Base-by-base conservation (phyloP, 2,888 invertebrate genomes). In the Epistrophe eligans region DNA sequence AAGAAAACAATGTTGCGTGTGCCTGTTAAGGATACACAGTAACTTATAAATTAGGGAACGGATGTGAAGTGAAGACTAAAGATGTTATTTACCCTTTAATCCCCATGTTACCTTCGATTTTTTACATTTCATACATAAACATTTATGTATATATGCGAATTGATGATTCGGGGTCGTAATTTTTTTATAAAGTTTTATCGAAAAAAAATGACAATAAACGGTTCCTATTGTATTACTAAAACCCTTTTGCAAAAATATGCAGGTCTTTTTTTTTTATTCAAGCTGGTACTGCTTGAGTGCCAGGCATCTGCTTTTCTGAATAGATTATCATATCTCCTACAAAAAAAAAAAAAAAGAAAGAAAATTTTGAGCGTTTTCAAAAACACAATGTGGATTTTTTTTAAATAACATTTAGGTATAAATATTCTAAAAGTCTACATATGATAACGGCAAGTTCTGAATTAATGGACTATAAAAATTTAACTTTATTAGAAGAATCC, bases 271-370 rank as follows among this genome's bases (percentile, higher is more conserved):
- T 35, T 57, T n/a, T 2, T 19, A 38, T 9, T 19, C 17, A 24
- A 43, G 40, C 15, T 38, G 62, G 6, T 43, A 28, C 15, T 38
- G 62, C 2, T 43, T 48, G 45, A 64, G 11, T 66, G 66, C 10
- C 32, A 66, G 4, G 19, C 79, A 79, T 79, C 79, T 79, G 79
- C 38, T 67, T 67, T 38, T 17, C 13, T 15, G 45, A 17, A 17
- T 64, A 43, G 17, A 43, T 58, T 52, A 24, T 7, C 8, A 0
- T 48, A 48, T 32, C 43, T 67, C 6, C 3, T 19, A 15, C 8
- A 4, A 57, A 17, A 11, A 64, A 60, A 43, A 60, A 43, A 60
- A 64, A 48, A 43, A 32, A 55, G 9, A 80, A 32, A 24, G 28
- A 52, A 19, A 40, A 13, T 19, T 52, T 55, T n/a, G 2, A 35